These are phyloP conservation scores for Nomia melanderi DNA, from an alignment of 1,140 invertebrate species.

Conservation along the genomic window DNA sequence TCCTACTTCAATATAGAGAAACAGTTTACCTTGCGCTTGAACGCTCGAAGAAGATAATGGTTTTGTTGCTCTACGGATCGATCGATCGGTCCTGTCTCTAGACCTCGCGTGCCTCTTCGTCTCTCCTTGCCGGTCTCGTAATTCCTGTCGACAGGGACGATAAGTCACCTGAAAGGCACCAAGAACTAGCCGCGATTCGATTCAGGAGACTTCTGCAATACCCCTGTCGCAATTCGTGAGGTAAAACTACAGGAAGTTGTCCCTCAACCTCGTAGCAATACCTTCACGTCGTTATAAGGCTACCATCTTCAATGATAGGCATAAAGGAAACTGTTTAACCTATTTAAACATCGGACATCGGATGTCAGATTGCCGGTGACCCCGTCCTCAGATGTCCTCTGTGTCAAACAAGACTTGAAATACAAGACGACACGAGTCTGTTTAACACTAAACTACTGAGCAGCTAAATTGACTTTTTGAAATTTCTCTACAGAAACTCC, in stretches of 20 bases:
- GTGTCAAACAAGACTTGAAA: too few species aligned
- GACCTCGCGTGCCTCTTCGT: conserved; percentile 48
- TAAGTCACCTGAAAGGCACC: conserved; percentile 43
- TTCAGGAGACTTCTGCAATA: neutral
- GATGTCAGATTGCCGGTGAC: too few species aligned
- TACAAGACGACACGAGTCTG: too few species aligned
- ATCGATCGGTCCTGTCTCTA: conserved; percentile 60
- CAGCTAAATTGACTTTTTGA: too few species aligned
- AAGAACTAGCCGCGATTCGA: conserved; percentile 11
- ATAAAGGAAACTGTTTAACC: neutral
- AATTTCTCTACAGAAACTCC: too few species aligned
- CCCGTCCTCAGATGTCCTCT: too few species aligned
- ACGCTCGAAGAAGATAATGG: conserved; percentile 69
- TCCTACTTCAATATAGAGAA: conserved; percentile 54
- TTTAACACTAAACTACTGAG: too few species aligned
- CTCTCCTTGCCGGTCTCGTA: conserved; percentile 40
- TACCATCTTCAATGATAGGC: neutral
- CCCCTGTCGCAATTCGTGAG: conserved; percentile 2
- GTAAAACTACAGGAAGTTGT: conserved; percentile 22
- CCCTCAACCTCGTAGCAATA: neutral
- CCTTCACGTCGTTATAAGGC: neutral
- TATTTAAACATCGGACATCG: neutral
- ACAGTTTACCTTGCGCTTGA: conserved; percentile 66
- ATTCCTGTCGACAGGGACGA: conserved; percentile 37
- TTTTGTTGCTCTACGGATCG: conserved; percentile 62